These are phyloP conservation scores for Formicarius rufipectus DNA, from an alignment of 2,113 vertebrate genomes.

Conservation along the genomic window DNA sequence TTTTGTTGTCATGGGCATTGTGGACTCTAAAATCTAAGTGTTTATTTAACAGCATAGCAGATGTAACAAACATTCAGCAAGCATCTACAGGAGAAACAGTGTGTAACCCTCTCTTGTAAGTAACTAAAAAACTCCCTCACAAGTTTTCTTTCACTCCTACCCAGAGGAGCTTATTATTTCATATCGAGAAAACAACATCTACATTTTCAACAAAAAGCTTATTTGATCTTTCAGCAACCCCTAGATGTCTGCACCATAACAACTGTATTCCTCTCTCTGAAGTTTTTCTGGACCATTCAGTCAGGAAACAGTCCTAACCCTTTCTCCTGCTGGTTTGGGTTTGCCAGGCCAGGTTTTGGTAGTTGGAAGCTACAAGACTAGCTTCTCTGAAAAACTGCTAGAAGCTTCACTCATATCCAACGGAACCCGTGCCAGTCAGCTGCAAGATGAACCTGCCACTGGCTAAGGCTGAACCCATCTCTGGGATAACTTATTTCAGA, in stretches of 20 bases:
- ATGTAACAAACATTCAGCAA: background rate
- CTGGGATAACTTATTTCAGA: background rate
- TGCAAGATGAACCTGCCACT: rapidly evolving
- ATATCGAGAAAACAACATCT: background rate
- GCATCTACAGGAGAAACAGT: background rate
- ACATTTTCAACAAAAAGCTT: background rate
- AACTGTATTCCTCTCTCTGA: background rate
- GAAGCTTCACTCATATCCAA: background rate
- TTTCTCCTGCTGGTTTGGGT: background rate
- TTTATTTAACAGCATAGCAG: background rate
- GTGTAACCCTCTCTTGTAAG: background rate
- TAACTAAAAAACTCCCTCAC: background rate
- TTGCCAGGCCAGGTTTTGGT: background rate
- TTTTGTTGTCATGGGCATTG: background rate
- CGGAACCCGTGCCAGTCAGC: background rate
- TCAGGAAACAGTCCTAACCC: background rate
- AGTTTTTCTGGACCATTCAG: background rate
- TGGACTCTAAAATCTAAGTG: background rate
- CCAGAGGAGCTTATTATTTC: background rate
- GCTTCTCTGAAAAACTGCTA: background rate
- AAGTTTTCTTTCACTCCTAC: background rate
- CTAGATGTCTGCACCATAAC: background rate
- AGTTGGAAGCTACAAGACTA: rapidly evolving
- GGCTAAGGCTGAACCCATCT: background rate
- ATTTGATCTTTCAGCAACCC: background rate